These are phyloP conservation scores for Pongo pygmaeus DNA, from an alignment of 2,113 vertebrate genomes.

Conservation along the genomic window DNA sequence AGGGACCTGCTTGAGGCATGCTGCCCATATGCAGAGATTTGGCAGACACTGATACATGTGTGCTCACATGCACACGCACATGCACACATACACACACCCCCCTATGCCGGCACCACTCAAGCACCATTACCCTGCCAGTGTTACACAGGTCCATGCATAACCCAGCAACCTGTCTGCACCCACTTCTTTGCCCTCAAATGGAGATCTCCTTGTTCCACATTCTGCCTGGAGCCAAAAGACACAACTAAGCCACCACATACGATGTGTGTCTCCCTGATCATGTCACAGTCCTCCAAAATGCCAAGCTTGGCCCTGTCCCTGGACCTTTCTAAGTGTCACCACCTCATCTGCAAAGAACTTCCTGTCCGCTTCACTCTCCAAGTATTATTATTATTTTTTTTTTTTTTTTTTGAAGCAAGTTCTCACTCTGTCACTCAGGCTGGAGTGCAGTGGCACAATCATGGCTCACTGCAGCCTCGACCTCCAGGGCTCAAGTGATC, in stretches of 20 bases:
- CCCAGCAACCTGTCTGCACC: background rate
- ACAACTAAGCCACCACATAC: background rate
- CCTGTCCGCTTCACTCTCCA: background rate
- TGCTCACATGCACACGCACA: too few species aligned
- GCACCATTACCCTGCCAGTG: background rate
- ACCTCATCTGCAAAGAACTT: background rate
- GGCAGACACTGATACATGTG: background rate
- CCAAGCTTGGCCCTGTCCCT: background rate
- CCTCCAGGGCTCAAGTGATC: background rate
- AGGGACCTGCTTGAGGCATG: background rate
- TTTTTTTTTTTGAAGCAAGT: background rate
- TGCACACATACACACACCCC: fast-evolving
- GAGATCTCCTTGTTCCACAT: background rate
- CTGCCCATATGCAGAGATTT: background rate
- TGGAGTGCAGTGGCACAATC: background rate
- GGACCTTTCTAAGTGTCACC: background rate
- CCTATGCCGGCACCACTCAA: background rate
- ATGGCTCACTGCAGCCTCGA: background rate
- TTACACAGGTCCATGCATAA: background rate
- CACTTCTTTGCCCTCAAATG: background rate
- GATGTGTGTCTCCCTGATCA: background rate
- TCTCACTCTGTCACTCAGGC: background rate
- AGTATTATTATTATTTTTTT: background rate
- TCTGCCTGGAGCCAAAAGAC: background rate
- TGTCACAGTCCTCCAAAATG: background rate